Conservation (phyloP, 92 coral and sea anemone species). For the Palythoa caribaeorum region DNA sequence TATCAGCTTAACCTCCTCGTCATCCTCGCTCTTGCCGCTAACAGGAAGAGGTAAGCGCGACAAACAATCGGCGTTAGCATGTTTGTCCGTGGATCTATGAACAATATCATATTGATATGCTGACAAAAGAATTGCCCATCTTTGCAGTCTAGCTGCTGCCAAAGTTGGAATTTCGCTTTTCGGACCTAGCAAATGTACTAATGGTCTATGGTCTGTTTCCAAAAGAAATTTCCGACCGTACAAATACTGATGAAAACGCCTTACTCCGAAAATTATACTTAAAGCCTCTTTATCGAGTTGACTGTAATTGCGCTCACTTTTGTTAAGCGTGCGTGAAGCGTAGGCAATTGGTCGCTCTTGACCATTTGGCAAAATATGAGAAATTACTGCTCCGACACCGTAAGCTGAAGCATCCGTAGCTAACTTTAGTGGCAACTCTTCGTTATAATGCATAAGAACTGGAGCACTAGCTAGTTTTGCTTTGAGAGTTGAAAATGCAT, state of each 20-base stretch:
- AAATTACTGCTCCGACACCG: slow-evolving; percentile 60
- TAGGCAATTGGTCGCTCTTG: slow-evolving; percentile 57
- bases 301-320: slow-evolving; percentile 54
- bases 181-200: slow-evolving; percentile 27
- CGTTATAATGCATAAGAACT: slow-evolving; percentile 54
- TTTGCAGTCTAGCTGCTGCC: slow-evolving; percentile 47
- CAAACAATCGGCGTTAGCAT: slow-evolving; percentile 24
- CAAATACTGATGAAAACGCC: slow-evolving; percentile 56
- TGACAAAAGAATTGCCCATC: slow-evolving; percentile 55
- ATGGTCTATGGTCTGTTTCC: slow-evolving; percentile 69
- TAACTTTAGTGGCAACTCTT: slow-evolving; percentile 46
- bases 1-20: not conserved
- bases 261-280: slow-evolving; percentile 32
- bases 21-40: too few species aligned
- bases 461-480: slow-evolving; percentile 31
- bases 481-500: slow-evolving; percentile 24
- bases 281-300: slow-evolving; percentile 56
- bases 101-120: too few species aligned
- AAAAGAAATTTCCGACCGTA: slow-evolving; percentile 58
- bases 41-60: too few species aligned
- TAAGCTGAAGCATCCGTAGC: slow-evolving; percentile 63
- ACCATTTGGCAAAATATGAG: slow-evolving; percentile 58
- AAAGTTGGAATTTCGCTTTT: slow-evolving; percentile 21
- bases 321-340: slow-evolving; percentile 50
- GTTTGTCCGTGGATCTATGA: too few species aligned